Evolutionary conservation across 2,113 vertebrate genomes (phyloP).

Genomic region (Oophaga pumilio): DNA sequence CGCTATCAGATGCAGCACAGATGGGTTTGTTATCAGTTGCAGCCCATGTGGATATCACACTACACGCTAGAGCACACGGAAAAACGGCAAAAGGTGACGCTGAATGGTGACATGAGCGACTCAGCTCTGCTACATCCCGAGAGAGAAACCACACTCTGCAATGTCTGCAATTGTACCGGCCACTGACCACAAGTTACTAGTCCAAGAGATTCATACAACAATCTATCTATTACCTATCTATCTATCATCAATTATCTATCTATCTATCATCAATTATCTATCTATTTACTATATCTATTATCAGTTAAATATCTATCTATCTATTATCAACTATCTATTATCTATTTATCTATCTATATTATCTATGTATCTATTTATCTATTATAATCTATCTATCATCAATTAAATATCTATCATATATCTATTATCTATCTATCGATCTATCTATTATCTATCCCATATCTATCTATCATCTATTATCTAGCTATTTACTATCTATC

Average conservation of each 20-base stretch:
- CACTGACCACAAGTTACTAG: no score
- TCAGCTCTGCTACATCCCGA: neutral
- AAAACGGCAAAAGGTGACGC: no score
- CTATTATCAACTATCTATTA: no score
- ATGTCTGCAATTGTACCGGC: no score
- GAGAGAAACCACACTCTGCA: neutral
- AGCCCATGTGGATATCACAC: neutral
- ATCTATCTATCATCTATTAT: neutral
- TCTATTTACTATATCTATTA: neutral
- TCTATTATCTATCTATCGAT: neutral
- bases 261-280: no score
- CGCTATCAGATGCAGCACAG: neutral
- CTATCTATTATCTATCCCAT: neutral
- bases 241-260: no score
- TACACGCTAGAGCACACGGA: neutral
- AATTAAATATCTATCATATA: neutral
- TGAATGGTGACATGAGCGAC: neutral
- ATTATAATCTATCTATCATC: neutral
- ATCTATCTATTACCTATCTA: no score
- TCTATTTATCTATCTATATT: neutral
- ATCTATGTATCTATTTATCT: conserved; percentile 12
- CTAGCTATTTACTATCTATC: neutral
- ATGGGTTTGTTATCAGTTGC: neutral
- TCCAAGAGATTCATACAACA: no score
- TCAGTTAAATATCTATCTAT: neutral